phyloP scores from a whole-genome alignment of 2,113 vertebrate species.

The Triplophysa siluroides region DNA sequence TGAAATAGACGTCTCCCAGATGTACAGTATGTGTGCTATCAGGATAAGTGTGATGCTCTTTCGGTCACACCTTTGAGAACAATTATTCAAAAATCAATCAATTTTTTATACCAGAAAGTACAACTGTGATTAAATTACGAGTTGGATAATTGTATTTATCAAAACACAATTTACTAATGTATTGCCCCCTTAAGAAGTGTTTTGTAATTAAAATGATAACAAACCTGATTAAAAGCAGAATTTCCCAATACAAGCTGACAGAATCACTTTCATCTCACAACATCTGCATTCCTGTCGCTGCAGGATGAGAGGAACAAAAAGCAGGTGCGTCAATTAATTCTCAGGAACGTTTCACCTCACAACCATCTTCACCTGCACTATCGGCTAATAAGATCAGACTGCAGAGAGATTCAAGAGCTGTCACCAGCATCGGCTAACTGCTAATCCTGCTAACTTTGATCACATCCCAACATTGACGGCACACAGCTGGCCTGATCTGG shows the following conservation, averaged over 20 bases:
- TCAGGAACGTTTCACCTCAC: slow-evolving; percentile 58
- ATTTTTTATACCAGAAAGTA: too few relatives aligned
- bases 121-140: too few relatives aligned
- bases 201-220: background rate
- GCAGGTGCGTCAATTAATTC: slow-evolving; percentile 78
- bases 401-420: slow-evolving; percentile 58
- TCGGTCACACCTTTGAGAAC: too few relatives aligned
- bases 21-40: too few relatives aligned
- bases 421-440: slow-evolving; percentile 62
- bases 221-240: slow-evolving; percentile 41
- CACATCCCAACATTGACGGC: slow-evolving; percentile 51
- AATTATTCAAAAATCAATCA: too few relatives aligned
- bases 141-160: too few relatives aligned
- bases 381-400: slow-evolving; percentile 60
- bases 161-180: too few relatives aligned
- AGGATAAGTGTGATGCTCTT: too few relatives aligned
- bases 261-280: slow-evolving; percentile 51
- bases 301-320: slow-evolving; percentile 71
- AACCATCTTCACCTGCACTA: slow-evolving; percentile 50
- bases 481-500: slow-evolving; percentile 61
- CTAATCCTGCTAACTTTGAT: slow-evolving; percentile 69
- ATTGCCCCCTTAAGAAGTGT: too few relatives aligned
- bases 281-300: slow-evolving; percentile 66
- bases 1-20: too few relatives aligned
- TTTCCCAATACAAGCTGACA: slow-evolving; percentile 59